These are phyloP conservation scores for Mayetiola destructor DNA, from an alignment of 2,888 invertebrate genomes.

Conservation along the genomic window DNA sequence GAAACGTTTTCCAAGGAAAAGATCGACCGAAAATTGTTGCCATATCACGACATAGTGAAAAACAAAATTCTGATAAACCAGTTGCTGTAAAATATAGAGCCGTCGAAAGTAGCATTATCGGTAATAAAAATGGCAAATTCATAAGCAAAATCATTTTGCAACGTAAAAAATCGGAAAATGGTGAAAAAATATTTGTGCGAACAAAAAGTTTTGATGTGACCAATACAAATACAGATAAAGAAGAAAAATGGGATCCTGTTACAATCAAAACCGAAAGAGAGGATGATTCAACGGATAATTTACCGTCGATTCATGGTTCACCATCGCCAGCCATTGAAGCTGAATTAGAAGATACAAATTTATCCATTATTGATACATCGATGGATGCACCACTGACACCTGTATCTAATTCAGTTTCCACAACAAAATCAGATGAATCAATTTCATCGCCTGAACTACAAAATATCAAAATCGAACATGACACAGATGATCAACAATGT, in stretches of 20 bases:
- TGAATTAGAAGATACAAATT: neutral
- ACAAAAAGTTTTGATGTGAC: neutral
- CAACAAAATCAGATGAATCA: neutral
- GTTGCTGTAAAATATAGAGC: slow-evolving; percentile 13
- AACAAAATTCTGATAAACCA: neutral
- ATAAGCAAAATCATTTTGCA: slow-evolving; percentile 29
- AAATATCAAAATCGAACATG: neutral
- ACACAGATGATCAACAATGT: neutral
- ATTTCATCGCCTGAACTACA: neutral
- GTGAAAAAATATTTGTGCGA: slow-evolving; percentile 2
- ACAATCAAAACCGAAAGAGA: neutral
- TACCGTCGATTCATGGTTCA: neutral
- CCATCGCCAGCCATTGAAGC: neutral
- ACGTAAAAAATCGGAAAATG: slow-evolving; percentile 19
- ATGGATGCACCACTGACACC: neutral
- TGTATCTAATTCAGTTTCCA: neutral
- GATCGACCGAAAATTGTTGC: no score
- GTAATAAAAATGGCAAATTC: slow-evolving; percentile 28
- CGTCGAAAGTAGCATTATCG: slow-evolving; percentile 19
- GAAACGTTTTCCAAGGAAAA: neutral
- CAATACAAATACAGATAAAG: neutral
- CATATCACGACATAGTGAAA: no score
- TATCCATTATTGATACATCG: neutral
- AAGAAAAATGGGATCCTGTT: neutral
- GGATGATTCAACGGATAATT: neutral